Base-by-base conservation (phyloP, 2,888 invertebrate genomes). In the Epistrophe grossulariae region DNA sequence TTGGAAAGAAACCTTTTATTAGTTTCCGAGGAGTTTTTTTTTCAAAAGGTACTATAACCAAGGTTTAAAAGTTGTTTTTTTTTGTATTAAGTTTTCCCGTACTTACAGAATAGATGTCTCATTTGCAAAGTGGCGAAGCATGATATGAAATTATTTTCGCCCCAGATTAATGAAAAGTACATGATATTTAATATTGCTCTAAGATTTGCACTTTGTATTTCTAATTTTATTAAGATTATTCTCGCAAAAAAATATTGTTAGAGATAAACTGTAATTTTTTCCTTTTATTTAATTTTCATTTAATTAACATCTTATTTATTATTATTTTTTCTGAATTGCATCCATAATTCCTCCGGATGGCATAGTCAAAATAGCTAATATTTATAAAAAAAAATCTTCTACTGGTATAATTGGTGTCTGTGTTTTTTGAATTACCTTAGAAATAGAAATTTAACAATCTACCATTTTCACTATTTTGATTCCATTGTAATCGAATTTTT, bases 101-200 rank as follows among this genome's bases (percentile, higher is more conserved):
- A 19, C 52, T 81, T 78, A 8, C 80, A 84, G 84, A 57, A n/a
- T 60, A 84, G 81, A 68, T 77, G 68, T 78, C 68, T 68, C 50
- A 68, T 72, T 80, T 84, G 68, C 60, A 62, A 84, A 48, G 59
- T 60, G 66, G 80, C 60, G 72, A 76, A 48, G 50, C 13, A 57
- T 71, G 45, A 45, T 31, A 52, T 13, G 40, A 35, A 40, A 52
- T 52, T 24, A 15, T 50, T 28, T n/a, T 73, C 57, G 68, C 43
- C 62, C 31, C 52, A 43, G 15, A 40, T 35, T 45, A 57, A 79
- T 28, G 8, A 59, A 62, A 52, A 73, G 5, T 38, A n/a, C 17
- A 48, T 48, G 17, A 50, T 38, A 38, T 17, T 15, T 68, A 68
- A 59, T 52, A 77, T 85, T 79, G 70, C 13, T 62, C 57, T 62